Percentiles rank a stretch among this genome's conserved stretches.
Conservation (phyloP, 2,797 vertebrate species). For the Cossypha caffra region DNA sequence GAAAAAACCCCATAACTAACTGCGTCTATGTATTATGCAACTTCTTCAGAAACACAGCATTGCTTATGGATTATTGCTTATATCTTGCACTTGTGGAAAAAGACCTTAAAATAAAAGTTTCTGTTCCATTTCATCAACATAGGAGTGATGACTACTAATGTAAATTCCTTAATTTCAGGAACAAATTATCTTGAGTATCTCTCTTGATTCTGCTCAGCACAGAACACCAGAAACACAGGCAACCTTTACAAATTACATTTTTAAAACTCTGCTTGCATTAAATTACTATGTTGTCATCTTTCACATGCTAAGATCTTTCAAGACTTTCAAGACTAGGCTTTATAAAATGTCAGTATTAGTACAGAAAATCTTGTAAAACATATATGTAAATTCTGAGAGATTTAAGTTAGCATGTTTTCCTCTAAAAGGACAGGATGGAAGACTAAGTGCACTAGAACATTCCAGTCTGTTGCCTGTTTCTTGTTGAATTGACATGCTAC, state of each 20-base stretch:
- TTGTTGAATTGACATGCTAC: background rate
- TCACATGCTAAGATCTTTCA: background rate
- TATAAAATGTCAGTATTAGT: background rate
- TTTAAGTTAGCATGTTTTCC: background rate
- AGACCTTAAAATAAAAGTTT: background rate
- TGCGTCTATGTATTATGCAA: background rate
- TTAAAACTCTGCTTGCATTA: background rate
- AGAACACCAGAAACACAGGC: background rate
- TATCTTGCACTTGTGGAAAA: background rate
- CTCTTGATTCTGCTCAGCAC: background rate
- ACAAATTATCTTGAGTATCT: background rate
- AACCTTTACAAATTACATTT: background rate
- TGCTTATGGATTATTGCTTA: background rate
- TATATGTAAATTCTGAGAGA: background rate
- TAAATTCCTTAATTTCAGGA: background rate
- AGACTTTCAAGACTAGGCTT: background rate
- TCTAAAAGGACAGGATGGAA: background rate
- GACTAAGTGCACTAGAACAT: background rate
- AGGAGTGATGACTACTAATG: background rate
- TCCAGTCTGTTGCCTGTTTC: background rate
- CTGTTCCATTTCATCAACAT: background rate
- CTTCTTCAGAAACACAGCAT: background rate
- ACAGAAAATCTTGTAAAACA: background rate
- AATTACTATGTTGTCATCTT: background rate
- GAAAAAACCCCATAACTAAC: accelerated